These are phyloP conservation scores for Lepidostoma basale DNA, from an alignment of 1,140 invertebrate genomes.

Conservation along the genomic window DNA sequence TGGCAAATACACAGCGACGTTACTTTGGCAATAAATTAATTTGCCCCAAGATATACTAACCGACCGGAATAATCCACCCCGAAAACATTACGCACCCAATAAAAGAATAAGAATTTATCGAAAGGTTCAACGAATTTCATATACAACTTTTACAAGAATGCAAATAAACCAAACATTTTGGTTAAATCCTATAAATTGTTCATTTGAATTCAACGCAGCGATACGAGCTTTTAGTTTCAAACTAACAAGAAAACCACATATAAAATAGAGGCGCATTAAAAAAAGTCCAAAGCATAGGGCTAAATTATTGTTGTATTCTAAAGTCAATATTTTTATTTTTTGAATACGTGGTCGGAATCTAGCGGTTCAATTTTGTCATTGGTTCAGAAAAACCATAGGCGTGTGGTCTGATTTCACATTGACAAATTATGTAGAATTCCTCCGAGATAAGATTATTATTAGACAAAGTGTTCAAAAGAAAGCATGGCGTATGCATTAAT, in stretches of 20 bases:
- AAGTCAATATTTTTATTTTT: too few species aligned
- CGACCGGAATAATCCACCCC: background rate
- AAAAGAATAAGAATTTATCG: background rate
- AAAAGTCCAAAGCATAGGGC: too few species aligned
- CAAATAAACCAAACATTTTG: background rate
- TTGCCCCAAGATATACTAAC: constrained; percentile 36
- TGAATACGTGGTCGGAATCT: too few species aligned
- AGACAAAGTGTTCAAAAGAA: constrained; percentile 10
- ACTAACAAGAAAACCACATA: background rate
- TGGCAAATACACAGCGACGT: constrained; percentile 33
- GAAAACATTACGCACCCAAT: background rate
- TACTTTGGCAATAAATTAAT: constrained; percentile 40
- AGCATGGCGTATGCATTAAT: constrained; percentile 23
- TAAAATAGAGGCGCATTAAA: background rate
- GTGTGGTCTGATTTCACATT: constrained; percentile 40
- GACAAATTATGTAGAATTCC: constrained; percentile 44
- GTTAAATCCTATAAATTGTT: background rate
- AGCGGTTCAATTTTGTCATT: too few species aligned
- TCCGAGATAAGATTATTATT: constrained; percentile 25
- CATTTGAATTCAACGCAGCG: constrained; percentile 17
- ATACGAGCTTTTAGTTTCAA: background rate
- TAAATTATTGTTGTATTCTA: too few species aligned
- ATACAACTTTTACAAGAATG: background rate
- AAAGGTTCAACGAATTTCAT: too few species aligned
- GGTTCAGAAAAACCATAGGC: background rate